phyloP scores from a whole-genome alignment of 2,797 vertebrate species.

The Crocodylus rhombifer region DNA sequence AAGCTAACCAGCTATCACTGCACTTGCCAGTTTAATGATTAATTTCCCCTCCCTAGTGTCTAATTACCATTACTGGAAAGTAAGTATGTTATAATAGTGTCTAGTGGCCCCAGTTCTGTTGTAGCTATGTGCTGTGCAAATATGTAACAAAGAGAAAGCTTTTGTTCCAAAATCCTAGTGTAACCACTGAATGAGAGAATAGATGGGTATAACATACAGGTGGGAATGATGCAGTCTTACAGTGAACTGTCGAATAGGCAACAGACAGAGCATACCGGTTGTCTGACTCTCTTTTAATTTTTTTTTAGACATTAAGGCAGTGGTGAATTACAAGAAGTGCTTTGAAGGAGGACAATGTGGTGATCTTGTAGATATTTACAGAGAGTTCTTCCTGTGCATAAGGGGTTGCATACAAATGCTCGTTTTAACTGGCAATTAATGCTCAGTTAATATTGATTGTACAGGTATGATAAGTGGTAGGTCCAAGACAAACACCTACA shows the following conservation, averaged over 20 bases:
- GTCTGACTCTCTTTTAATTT: neutral
- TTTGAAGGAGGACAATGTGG: neutral
- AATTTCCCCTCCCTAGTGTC: too few relatives aligned
- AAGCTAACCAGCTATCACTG: too few relatives aligned
- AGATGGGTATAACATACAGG: too few relatives aligned
- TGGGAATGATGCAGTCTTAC: neutral
- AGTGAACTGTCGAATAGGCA: neutral
- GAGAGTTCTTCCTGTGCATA: neutral
- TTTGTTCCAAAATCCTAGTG: neutral
- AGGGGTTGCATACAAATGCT: rapidly evolving
- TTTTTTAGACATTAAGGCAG: neutral
- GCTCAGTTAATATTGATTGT: neutral
- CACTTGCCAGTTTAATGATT: too few relatives aligned
- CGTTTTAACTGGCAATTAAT: neutral
- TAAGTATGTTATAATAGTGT: neutral
- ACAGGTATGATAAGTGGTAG: neutral
- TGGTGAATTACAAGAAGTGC: too few relatives aligned
- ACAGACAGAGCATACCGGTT: neutral
- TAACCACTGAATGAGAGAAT: neutral
- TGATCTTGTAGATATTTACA: neutral
- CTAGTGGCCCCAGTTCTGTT: neutral
- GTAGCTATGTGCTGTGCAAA: neutral
- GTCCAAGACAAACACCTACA: neutral
- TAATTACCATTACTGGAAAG: neutral
- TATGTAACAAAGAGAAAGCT: rapidly evolving